Evolutionary conservation across 1,140 invertebrate species (phyloP).

Genomic region (Riptortus pedestris): DNA sequence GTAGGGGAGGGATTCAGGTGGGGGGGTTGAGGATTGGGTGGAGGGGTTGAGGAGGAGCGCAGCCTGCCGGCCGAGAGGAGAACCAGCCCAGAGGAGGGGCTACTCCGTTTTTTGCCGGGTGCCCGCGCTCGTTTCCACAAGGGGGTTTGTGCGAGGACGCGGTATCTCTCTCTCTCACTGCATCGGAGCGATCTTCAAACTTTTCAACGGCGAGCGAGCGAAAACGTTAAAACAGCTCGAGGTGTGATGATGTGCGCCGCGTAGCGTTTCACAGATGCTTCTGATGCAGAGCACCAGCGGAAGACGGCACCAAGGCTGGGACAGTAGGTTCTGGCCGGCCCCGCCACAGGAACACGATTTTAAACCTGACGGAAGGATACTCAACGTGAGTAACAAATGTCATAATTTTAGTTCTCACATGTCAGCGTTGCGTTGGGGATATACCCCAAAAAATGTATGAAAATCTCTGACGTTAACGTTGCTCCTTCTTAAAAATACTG

Average conservation of each 20-base stretch:
- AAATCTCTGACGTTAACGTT: too few relatives aligned
- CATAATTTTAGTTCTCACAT: too few relatives aligned
- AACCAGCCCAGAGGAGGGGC: not conserved
- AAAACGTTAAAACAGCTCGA: too few relatives aligned
- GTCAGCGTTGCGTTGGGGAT: too few relatives aligned
- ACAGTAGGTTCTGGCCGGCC: constrained; percentile 1
- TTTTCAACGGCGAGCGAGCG: too few relatives aligned
- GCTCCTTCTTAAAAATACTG: too few relatives aligned
- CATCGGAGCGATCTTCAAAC: too few relatives aligned
- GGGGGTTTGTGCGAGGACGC: too few relatives aligned
- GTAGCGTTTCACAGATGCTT: not conserved
- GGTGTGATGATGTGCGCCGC: not conserved
- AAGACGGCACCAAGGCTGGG: constrained; percentile 9
- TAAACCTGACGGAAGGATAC: constrained; percentile 1
- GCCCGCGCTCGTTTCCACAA: too few relatives aligned
- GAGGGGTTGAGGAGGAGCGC: constrained; percentile 4
- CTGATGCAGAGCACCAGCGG: constrained; percentile 4
- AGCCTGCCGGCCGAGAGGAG: not conserved
- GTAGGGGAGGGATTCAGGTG: not conserved
- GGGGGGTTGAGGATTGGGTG: not conserved
- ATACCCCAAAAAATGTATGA: too few relatives aligned
- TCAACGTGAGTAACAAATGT: constrained; percentile 10
- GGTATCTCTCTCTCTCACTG: too few relatives aligned
- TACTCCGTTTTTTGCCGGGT: constrained; percentile 7
- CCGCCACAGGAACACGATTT: constrained; percentile 5